Percentiles rank a stretch among this genome's conserved stretches.
phyloP scores from a whole-genome alignment of 2,113 vertebrate genomes.

The Seriola rivoliana region DNA sequence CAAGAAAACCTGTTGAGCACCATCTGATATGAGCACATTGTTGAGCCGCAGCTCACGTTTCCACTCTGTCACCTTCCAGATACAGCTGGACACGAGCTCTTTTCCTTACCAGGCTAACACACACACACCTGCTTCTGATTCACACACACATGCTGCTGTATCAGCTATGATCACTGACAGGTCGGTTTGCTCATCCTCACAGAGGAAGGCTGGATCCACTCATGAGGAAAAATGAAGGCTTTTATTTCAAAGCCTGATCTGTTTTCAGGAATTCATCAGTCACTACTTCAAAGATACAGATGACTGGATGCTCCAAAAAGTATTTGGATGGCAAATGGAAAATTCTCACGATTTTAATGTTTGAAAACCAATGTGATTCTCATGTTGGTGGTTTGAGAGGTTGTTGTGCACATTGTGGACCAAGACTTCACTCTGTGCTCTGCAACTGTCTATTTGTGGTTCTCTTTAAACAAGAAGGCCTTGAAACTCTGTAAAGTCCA shows the following conservation, averaged over 20 bases:
- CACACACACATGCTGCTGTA: conserved; percentile 42
- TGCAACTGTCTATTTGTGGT: not conserved
- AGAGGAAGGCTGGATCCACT: conserved; percentile 57
- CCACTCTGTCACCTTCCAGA: conserved; percentile 6
- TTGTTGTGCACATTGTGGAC: not conserved
- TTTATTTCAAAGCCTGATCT: conserved; percentile 58
- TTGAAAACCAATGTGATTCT: not conserved
- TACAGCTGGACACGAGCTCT: conserved; percentile 9
- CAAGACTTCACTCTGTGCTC: not conserved
- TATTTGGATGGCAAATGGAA: conserved; percentile 12
- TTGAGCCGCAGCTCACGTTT: conserved; percentile 35
- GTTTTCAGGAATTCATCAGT: conserved; percentile 52
- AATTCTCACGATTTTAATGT: not conserved
- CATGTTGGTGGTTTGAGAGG: not conserved
- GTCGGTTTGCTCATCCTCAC: conserved; percentile 40
- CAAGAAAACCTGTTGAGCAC: conserved; percentile 15
- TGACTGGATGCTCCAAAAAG: conserved; percentile 14
- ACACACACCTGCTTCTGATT: conserved; percentile 65
- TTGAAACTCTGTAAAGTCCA: not conserved
- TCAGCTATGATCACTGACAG: conserved; percentile 26
- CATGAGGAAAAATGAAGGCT: conserved; percentile 35
- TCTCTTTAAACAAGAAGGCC: not conserved
- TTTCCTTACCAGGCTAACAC: not conserved
- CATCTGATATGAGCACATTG: conserved; percentile 27
- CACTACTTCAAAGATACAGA: conserved; percentile 60